Conservation (phyloP, 35 echinoderm and acorn worm genomes). For the Eucidaris tribuloides region DNA sequence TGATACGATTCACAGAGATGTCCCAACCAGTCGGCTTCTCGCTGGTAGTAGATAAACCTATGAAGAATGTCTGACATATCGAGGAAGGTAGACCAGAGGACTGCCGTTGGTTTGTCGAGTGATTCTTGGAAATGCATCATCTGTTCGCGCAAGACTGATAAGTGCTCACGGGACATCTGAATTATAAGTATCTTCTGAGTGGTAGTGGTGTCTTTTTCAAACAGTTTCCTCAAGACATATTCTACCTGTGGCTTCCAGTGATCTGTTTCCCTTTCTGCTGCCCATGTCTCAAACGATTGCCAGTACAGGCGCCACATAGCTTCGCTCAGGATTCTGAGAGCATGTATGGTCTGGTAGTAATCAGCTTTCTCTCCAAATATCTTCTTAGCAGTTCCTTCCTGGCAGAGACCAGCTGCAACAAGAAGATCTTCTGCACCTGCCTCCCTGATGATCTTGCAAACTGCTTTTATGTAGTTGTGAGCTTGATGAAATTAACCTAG, state of each 20-base stretch:
- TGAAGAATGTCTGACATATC: slow-evolving; percentile 25
- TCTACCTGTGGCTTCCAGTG: slow-evolving; percentile 17
- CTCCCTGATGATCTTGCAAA: slow-evolving; percentile 39
- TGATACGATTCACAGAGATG: neutral
- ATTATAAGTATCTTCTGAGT: neutral
- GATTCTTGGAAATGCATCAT: slow-evolving; percentile 9
- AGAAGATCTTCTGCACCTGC: slow-evolving; percentile 53
- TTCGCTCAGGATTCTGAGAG: slow-evolving; percentile 53
- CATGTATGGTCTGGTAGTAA: slow-evolving; percentile 46
- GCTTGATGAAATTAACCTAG: slow-evolving; percentile 26
- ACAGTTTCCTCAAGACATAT: neutral
- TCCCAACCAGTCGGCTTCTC: slow-evolving; percentile 6
- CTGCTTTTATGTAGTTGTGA: slow-evolving; percentile 47
- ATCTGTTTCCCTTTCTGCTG: neutral
- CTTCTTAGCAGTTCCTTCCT: slow-evolving; percentile 43
- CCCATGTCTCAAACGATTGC: slow-evolving; percentile 29
- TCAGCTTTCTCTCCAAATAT: slow-evolving; percentile 51
- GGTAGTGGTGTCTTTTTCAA: neutral
- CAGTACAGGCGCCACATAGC: slow-evolving; percentile 25
- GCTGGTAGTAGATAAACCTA: neutral
- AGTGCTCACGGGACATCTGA: neutral
- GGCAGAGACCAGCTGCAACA: slow-evolving; percentile 36
- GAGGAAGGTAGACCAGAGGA: slow-evolving; percentile 5
- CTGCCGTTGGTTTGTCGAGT: slow-evolving; percentile 18
- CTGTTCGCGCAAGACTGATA: neutral